Base-by-base conservation (phyloP, 2,797 vertebrate species). In the Mus caroli region DNA sequence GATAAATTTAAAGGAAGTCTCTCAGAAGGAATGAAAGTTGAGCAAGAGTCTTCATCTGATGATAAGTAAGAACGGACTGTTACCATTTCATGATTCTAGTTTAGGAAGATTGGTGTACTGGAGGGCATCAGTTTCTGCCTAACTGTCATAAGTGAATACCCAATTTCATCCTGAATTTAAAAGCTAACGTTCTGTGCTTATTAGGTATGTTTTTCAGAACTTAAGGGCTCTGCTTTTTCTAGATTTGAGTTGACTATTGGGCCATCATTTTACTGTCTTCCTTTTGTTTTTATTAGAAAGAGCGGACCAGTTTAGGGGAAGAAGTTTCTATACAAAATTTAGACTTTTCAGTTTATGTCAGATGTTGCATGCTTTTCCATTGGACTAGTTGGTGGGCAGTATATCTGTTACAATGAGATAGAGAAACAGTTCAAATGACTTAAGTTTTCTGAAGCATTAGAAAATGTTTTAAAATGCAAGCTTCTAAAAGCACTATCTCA, bases 1-100 rank as follows among this genome's bases (percentile, higher is more conserved):
- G 99, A 99, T 98, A 99, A 99, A 98, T 99, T 99, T 98, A 99
- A 99, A 98, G 99, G 99, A 79, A 99, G 99, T 93, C 99, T 99
- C 67, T 99, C 99, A 20, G 99, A 99, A 98, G 99, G 99, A 92
- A 99, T 99, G 99, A 99, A 99, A 97, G 98, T 97, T 2, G 99
- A 99, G 96, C 99, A 99, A 96, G 99, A 99, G 62, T 99, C 99
- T 78, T 99, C 99, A 4, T 99, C 98, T 46, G 99, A 99, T 97
- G 99, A 99, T 98, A 99, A 99, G 99, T 99, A 99, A 99, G 99
- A 86, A 79, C 60, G 9, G 0, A 88, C 96, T 97, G 24, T 40
- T 7, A 3, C 46, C 40, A 43, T 52, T 88, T 75, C 22, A 17
- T 82, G 91, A 75, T 92, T 96, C n/a, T 14, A 17, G 5, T 83